Evolutionary conservation across 2,113 vertebrate species (phyloP), one percentile per base, ranked within the genome.

Genomic region (Lichenostomus cassidix): DNA sequence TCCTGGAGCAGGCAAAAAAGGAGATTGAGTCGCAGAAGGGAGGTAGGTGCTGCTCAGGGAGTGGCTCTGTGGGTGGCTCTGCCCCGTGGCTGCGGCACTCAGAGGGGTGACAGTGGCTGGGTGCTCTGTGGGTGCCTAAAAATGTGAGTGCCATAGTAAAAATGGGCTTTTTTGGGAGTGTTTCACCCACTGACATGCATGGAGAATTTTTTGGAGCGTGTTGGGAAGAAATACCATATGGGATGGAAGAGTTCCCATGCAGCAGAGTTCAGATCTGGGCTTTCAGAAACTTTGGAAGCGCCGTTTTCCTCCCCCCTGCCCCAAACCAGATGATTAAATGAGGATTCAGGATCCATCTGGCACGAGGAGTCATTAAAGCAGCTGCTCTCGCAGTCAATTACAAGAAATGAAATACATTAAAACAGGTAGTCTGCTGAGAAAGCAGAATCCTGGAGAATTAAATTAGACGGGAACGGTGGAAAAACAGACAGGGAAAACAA

Each of bases 1-100:
- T 99, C 98, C 97, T 99, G 94, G 99, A 99, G 97, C 99, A 99
- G 98, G 99, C 99, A 22, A 99, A 99, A 98, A 99, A 99, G 97
- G 99, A 99, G 97, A 99, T 99, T 23, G 99, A 99, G 98, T 99
- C 98, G 0, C 99, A 99, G 97, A 99, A 99, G 96, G 99, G 99
- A 96, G 98, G 99, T 99, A 79, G 97, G 98, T 96, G 65, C 81
- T 2, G 5, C 27, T 8, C 0, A 8, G 15, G 50, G 42, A 25
- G 60, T 62, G 58, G 23, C 18, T 59, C 33, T 0, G 2, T 19
- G 42, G 27, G 20, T 12, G 5, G 9, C 44, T 42, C 78, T 87
- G 65, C 16, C 13, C 59, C 0, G 0, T 41, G 55, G 70, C 37
- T 73, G 49, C 59, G 47, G 64, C 50, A 55, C 60, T 21, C 39